These are phyloP conservation scores for Champsocephalus gunnari DNA, from an alignment of 2,797 vertebrate genomes.

Conservation along the genomic window DNA sequence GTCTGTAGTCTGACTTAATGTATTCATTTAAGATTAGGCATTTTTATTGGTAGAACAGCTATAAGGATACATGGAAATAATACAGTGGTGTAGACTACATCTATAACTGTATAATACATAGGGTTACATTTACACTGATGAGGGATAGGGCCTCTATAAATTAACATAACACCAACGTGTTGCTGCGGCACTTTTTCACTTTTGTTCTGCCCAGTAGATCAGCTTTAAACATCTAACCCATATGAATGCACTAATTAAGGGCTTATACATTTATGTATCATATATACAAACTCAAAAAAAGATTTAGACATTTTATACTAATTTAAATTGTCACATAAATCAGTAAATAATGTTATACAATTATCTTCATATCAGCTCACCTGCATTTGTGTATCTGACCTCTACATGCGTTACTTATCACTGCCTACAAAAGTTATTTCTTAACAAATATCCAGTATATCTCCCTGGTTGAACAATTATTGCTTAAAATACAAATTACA, in stretches of 20 bases:
- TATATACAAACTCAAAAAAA: constrained; percentile 3
- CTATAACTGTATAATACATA: constrained; percentile 3
- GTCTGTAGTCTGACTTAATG: constrained; percentile 15
- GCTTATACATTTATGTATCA: constrained; percentile 1
- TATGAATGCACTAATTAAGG: constrained; percentile 7
- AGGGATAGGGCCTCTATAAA: background rate
- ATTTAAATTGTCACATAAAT: constrained; percentile 9
- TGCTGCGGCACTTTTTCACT: constrained; percentile 6
- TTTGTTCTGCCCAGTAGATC: background rate
- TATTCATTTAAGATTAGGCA: constrained; percentile 11
- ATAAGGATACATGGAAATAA: constrained; percentile 37
- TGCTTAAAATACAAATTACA: background rate
- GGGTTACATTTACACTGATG: background rate
- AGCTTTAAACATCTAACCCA: background rate
- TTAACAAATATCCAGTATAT: background rate
- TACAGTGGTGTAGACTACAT: constrained; percentile 10
- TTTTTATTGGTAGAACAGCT: constrained; percentile 51
- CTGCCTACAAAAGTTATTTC: too few species aligned
- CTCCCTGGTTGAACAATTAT: background rate
- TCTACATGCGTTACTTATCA: background rate
- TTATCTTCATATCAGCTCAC: background rate
- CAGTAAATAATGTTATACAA: background rate
- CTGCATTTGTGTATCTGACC: background rate
- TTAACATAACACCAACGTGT: constrained; percentile 30
- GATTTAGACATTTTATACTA: constrained; percentile 12